These are phyloP conservation scores for Sarcoramphus papa DNA, from an alignment of 2,797 vertebrate genomes.

Conservation along the genomic window DNA sequence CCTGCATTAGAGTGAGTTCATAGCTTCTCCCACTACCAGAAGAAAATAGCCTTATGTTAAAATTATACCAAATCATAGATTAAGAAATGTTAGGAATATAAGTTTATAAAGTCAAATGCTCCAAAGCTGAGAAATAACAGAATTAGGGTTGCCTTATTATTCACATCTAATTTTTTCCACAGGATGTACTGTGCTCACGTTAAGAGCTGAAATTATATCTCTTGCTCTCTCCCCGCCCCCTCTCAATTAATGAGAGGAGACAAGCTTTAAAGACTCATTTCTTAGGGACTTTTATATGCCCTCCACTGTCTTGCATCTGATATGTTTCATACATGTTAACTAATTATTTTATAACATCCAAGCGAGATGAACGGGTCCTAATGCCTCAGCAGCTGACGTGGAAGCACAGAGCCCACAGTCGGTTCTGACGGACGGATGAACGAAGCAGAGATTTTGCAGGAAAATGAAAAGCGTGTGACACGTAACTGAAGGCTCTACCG, in stretches of 20 bases:
- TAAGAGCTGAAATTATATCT: not conserved
- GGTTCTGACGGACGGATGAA: fast-evolving
- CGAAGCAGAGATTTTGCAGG: not conserved
- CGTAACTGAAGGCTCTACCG: fast-evolving
- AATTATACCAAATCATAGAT: not conserved
- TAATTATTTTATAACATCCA: not conserved
- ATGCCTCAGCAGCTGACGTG: not conserved
- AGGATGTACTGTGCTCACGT: not conserved
- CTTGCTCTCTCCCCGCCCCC: not conserved
- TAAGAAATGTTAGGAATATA: not conserved
- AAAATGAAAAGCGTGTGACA: not conserved
- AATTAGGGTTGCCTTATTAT: not conserved
- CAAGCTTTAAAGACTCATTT: not conserved
- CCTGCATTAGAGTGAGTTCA: not conserved
- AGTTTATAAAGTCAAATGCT: not conserved
- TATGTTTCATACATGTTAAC: not conserved
- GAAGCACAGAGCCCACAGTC: not conserved
- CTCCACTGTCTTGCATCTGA: not conserved
- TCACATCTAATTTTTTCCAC: not conserved
- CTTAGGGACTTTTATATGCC: not conserved
- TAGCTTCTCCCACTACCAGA: not conserved
- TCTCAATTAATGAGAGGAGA: not conserved
- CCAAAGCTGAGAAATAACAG: not conserved
- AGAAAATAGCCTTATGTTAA: not conserved
- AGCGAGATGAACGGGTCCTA: not conserved